phyloP scores from a whole-genome alignment of 2,888 invertebrate species.

The Alitta virens region DNA sequence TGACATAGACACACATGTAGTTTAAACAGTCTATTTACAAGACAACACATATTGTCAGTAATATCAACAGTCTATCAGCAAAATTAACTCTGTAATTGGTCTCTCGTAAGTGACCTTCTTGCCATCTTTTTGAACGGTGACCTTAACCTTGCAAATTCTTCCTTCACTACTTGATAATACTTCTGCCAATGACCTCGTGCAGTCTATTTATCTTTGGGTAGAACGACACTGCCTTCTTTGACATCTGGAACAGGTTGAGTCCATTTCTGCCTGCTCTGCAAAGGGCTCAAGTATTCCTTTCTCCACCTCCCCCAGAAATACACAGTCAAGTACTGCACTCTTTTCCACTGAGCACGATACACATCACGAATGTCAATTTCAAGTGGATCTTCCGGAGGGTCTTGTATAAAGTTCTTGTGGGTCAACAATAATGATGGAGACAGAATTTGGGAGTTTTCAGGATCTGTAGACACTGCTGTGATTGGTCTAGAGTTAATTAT shows the following conservation, averaged over 20 bases:
- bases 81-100: not conserved
- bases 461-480: constrained; percentile 17
- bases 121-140: not conserved
- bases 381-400: too few relatives aligned
- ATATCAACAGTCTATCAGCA: too few relatives aligned
- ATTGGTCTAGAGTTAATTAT: constrained; percentile 29
- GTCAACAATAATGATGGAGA: constrained; percentile 17
- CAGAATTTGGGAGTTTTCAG: constrained; percentile 10
- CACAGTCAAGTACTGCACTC: constrained; percentile 16
- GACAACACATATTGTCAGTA: too few relatives aligned
- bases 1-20: too few relatives aligned
- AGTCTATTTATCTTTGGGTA: not conserved
- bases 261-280: constrained; percentile 19
- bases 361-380: not conserved
- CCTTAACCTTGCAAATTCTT: constrained; percentile 16
- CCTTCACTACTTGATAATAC: constrained; percentile 11
- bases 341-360: constrained; percentile 13
- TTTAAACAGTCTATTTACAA: too few relatives aligned
- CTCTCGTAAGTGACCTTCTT: too few relatives aligned
- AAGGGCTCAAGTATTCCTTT: constrained; percentile 8
- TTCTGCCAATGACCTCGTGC: constrained; percentile 3
- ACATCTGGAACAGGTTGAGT: not conserved
- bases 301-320: constrained; percentile 20
- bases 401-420: too few relatives aligned
- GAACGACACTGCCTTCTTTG: constrained; percentile 15